phyloP scores from a whole-genome alignment of 2,888 invertebrate species.

The Hyposoter didymator region DNA sequence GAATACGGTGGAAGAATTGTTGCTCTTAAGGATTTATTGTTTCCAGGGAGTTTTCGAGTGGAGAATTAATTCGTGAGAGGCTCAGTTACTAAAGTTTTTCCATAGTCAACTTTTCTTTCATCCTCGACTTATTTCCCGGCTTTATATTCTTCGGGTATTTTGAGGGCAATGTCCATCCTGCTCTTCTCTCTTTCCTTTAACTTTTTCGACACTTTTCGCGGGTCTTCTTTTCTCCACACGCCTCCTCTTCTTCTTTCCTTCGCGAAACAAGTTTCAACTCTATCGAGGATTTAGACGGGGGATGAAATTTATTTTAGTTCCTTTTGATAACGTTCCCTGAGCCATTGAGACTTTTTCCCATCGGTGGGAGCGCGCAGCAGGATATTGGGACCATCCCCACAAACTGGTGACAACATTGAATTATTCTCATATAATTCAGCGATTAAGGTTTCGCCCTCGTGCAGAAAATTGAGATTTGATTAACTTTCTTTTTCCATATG shows the following conservation, averaged over 20 bases:
- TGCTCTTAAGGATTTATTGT: conserved; percentile 59
- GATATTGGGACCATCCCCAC: not conserved
- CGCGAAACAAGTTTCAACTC: conserved; percentile 48
- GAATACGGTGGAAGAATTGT: conserved; percentile 53
- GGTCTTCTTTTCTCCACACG: not conserved
- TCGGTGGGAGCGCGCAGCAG: not conserved
- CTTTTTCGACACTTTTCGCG: conserved; percentile 47
- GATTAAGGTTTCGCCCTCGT: not conserved
- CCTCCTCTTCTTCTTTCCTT: not conserved
- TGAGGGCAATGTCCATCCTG: conserved; percentile 39
- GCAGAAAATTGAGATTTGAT: conserved; percentile 5
- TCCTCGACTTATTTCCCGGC: not conserved
- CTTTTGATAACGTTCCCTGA: conserved; percentile 20
- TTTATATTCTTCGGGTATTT: conserved; percentile 59
- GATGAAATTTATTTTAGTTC: conserved; percentile 37
- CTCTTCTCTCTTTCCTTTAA: conserved; percentile 36
- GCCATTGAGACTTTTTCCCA: conserved; percentile 28
- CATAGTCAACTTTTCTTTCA: conserved; percentile 42
- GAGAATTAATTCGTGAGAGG: conserved; percentile 56
- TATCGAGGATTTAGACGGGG: conserved; percentile 47
- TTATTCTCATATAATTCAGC: not conserved
- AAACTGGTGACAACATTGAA: conserved; percentile 1
- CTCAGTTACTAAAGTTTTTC: conserved; percentile 60
- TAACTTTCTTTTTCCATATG: not conserved
- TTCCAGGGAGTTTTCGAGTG: conserved; percentile 54